Base-by-base conservation (phyloP, 2,888 invertebrate species). In the Aporophyla lueneburgensis region DNA sequence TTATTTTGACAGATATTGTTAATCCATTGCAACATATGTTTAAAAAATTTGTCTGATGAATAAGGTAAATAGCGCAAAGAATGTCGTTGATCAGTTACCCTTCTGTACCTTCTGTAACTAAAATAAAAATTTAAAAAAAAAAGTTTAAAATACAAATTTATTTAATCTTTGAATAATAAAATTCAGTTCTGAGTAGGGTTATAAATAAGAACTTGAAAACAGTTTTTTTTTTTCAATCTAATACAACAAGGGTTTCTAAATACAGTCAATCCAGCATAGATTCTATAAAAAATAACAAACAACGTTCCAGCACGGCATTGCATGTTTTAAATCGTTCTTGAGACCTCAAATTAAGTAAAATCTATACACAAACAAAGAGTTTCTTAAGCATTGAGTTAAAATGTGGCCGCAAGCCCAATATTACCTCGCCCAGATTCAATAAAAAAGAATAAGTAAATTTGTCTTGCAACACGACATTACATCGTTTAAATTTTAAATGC, bases 401-500 rank as follows among this genome's bases (percentile, higher is more conserved):
- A 73, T 12, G 6, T 7, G 27, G 51, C 51, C 51, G 19, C 51
- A 21, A 9, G 14, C 16, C 4, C 40, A 27, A 24, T 43, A n/a
- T 54, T 21, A 46, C 59, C 12, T 67, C 7, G 7, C 56, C 1
- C n/a, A 27, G 56, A 53, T 46, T 59, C 27, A 68, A 59, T 59
- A 58, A 67, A 46, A 65, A 58, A n/a, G 40, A 14, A 54, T 49
- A 21, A 43, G 24, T 33, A 19, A 9, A 61, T 54, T 49, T 33
- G 19, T 21, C 24, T 78, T 49, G 19, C 16, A 62, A 43, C 62
- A 76, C 27, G 62, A 40, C 54, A 27, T 9, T 21, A 24, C 54
- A 53, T 67, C 21, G 53, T 61, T 76, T 66, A 61, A 62, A 62
- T 62, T 61, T 76, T 66, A 61, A 62, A 62, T 62, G 19, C 21